phyloP scores from a whole-genome alignment of 2,113 vertebrate species.

The Rana temporaria region DNA sequence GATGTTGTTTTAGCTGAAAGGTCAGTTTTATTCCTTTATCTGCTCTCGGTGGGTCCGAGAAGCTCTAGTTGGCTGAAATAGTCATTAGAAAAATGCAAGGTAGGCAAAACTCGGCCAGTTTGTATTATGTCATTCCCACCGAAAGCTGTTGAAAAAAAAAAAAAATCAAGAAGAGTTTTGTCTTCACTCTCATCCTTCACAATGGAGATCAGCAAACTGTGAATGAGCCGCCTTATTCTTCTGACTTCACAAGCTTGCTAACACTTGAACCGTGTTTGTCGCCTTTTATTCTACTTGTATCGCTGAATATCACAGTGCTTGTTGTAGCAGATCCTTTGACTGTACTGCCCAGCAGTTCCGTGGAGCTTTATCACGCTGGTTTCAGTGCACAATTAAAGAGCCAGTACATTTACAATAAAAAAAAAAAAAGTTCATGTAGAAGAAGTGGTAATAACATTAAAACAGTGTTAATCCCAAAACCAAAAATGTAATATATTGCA shows the following conservation, averaged over 20 bases:
- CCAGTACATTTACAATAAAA: too few relatives aligned
- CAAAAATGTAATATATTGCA: too few relatives aligned
- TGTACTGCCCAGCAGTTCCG: conserved; percentile 54
- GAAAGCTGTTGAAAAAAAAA: conserved; percentile 7
- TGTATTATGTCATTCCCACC: conserved; percentile 34
- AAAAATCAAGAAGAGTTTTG: conserved; percentile 48
- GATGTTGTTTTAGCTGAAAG: too few relatives aligned
- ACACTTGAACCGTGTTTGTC: conserved; percentile 54
- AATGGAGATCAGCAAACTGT: conserved; percentile 33
- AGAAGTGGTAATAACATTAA: too few relatives aligned
- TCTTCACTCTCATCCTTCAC: conserved; percentile 27
- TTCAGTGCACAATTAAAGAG: background rate
- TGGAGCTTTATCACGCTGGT: background rate
- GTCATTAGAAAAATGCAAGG: conserved; percentile 26
- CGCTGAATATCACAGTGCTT: conserved; percentile 56
- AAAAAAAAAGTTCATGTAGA: too few relatives aligned
- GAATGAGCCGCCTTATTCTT: conserved; percentile 1
- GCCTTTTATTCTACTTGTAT: conserved; percentile 61
- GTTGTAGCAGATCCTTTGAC: conserved; percentile 59
- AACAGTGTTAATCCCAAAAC: too few relatives aligned
- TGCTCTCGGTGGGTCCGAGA: background rate
- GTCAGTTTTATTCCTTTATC: background rate
- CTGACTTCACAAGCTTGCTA: conserved; percentile 51
- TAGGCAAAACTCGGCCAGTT: background rate
- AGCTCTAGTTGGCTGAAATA: conserved; percentile 11